A percentile compares a stretch with the other conserved stretches of the same genome.
phyloP scores from a whole-genome alignment of 2,797 vertebrate genomes.

The Echiichthys vipera region DNA sequence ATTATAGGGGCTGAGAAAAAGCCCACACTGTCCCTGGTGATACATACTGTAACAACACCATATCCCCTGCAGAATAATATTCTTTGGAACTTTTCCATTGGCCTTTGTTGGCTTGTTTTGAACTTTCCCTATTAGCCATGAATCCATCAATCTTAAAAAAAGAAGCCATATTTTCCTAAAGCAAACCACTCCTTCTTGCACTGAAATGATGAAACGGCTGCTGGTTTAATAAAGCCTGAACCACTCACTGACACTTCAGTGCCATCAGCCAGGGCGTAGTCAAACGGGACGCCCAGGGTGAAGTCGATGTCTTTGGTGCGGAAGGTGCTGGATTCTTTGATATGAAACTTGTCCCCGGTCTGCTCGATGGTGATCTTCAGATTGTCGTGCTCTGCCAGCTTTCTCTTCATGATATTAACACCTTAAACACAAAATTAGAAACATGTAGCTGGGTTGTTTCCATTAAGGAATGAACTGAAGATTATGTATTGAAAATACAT shows the following conservation, averaged over 20 bases:
- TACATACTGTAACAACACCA: background rate
- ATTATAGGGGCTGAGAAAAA: too few species aligned
- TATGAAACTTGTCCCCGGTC: constrained; percentile 88
- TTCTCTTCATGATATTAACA: constrained; percentile 91
- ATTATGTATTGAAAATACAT: background rate
- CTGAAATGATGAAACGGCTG: background rate
- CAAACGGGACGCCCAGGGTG: constrained; percentile 88
- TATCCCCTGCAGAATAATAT: background rate
- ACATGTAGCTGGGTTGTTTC: background rate
- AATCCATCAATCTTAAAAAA: constrained; percentile 18
- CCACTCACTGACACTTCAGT: constrained; percentile 87
- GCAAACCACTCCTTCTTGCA: background rate
- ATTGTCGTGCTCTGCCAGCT: constrained; percentile 92
- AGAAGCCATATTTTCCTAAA: background rate
- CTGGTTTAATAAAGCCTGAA: background rate
- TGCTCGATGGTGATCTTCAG: constrained; percentile 92
- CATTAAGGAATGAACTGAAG: too few species aligned
- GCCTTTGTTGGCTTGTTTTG: background rate
- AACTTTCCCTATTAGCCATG: background rate
- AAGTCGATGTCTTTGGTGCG: constrained; percentile 90
- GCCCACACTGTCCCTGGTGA: too few species aligned
- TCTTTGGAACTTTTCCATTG: constrained; percentile 16
- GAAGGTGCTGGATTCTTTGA: constrained; percentile 93
- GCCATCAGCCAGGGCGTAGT: constrained; percentile 92
- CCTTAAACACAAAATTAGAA: constrained; percentile 74